Base-by-base conservation (phyloP, 92 coral and sea anemone genomes). In the Phenganax subtilis region DNA sequence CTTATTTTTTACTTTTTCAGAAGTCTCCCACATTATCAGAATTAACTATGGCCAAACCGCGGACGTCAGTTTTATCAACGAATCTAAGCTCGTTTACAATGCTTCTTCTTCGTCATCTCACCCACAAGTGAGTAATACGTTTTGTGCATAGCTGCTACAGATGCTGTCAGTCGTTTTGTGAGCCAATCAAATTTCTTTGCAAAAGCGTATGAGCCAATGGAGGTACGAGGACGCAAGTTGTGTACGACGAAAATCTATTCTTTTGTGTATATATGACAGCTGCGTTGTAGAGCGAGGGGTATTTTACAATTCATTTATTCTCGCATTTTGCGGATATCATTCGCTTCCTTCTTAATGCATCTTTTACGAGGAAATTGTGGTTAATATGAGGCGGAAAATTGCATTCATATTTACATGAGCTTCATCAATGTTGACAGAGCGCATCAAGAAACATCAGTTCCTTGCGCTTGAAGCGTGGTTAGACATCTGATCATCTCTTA, bases 401-500 rank as follows among this genome's bases (percentile, higher is more conserved):
- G 73, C 73, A 68, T 68, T 68, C 54, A 68, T 68, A 68, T 68
- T 68, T 68, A 37, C 73, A 68, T 37, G 73, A 68, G 73, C 10
- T 29, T 68, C 12, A 29, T 68, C 73, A 28, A 28, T 68, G 73
- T 68, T 68, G 73, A 68, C 53, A 12, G 12, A 68, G 73, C 73
- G 31, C 73, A 29, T 68, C 30, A 53, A 52, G 73, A 12, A 37
- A 68, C 5, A 37, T 53, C 3, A 37, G 73, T 68, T 10, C 53
- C 73, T 27, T 68, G 10, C 47, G 53, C 73, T 68, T 68, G 10
- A n/a, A 68, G 73, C 73, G 53, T n/a, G 73, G 53, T 20, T 68
- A 68, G 73, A 68, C 73, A 30, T n/a, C 73, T 30, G 14, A n/a
- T 68, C 54, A 68, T 68, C 73, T 68, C 53, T 68, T 68, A 68